phyloP scores from a whole-genome alignment of 2,888 invertebrate species.

The Endotricha flammealis region DNA sequence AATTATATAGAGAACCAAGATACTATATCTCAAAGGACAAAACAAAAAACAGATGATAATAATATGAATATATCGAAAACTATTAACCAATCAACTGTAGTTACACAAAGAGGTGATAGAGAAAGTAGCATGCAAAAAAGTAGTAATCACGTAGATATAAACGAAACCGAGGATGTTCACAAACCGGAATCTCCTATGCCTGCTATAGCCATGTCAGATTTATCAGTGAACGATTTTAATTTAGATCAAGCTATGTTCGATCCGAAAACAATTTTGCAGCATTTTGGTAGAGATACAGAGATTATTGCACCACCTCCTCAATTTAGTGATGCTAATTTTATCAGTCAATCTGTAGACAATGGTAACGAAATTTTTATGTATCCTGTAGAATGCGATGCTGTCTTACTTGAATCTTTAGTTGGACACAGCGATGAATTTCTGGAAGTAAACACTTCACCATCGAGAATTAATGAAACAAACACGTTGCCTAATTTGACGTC shows the following conservation, averaged over 20 bases:
- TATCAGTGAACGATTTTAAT: conserved; percentile 23
- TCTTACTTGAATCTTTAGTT: no score
- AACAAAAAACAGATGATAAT: not conserved
- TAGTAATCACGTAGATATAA: not conserved
- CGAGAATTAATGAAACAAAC: not conserved
- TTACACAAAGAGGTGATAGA: no score
- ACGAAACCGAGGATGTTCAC: not conserved
- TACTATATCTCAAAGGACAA: not conserved
- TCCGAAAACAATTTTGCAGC: conserved; percentile 54
- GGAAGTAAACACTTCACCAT: no score
- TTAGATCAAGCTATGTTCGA: conserved; percentile 52
- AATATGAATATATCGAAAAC: not conserved
- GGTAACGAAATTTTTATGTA: not conserved
- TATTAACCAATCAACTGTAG: not conserved
- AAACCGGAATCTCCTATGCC: not conserved
- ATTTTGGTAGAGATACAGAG: conserved; percentile 25
- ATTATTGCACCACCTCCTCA: conserved; percentile 51
- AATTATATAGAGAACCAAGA: not conserved
- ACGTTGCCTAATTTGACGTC: not conserved
- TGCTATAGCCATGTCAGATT: conserved; percentile 5
- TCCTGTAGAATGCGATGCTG: not conserved
- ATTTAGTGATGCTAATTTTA: conserved; percentile 34
- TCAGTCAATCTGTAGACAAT: no score
- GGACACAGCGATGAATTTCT: no score
- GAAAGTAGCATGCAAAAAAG: not conserved